These are phyloP conservation scores for Volucella inanis DNA, from an alignment of 2,888 invertebrate species.

Conservation along the genomic window DNA sequence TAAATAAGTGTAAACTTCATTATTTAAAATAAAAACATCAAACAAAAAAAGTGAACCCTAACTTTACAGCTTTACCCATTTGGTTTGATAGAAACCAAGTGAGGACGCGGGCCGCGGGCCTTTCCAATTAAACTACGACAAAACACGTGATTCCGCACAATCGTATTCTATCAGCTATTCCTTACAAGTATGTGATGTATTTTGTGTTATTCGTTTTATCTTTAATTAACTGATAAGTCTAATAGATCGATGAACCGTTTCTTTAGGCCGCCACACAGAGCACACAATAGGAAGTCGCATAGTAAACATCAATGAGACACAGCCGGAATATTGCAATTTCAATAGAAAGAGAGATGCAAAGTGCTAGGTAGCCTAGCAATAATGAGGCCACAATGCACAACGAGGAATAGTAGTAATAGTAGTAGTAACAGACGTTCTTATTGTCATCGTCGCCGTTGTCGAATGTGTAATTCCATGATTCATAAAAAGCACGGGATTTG, in stretches of 20 bases:
- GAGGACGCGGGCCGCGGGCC: not conserved
- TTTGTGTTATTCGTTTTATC: conserved; percentile 9
- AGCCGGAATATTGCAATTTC: conserved; percentile 4
- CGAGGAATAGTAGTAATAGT: not conserved
- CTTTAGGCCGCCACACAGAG: not conserved
- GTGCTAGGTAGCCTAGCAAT: not conserved
- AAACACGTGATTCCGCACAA: conserved; percentile 60
- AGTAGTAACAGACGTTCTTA: not conserved
- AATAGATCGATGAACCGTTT: conserved; percentile 63
- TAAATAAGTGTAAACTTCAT: too few relatives aligned
- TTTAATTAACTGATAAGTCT: conserved; percentile 58
- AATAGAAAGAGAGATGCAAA: not conserved
- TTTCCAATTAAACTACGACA: conserved; percentile 33
- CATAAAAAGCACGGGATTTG: conserved; percentile 15
- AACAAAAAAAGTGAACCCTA: not conserved
- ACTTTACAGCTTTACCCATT: not conserved
- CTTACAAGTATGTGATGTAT: conserved; percentile 16
- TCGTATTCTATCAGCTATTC: conserved; percentile 2
- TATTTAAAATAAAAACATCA: not conserved
- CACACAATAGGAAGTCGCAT: not conserved
- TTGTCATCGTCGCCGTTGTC: not conserved
- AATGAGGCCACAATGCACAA: not conserved
- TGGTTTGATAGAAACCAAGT: conserved; percentile 6
- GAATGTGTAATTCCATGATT: conserved; percentile 26
- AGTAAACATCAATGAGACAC: conserved; percentile 31